Base-by-base conservation (phyloP, 2,888 invertebrate species). In the Dromius quadrimaculatus region DNA sequence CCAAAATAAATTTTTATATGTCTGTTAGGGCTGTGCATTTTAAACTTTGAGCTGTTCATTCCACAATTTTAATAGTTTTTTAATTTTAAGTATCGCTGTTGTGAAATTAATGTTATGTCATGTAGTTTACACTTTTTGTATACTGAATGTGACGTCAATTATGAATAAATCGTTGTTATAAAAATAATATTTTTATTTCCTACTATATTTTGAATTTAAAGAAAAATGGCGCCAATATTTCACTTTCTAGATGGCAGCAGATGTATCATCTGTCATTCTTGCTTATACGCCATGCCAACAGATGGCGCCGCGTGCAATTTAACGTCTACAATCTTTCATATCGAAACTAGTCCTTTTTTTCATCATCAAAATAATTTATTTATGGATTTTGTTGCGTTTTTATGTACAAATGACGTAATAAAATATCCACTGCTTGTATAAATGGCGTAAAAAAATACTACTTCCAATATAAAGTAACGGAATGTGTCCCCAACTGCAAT, bases 101-200 rank as follows among this genome's bases (percentile, higher is more conserved):
- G 38, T 11, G 38, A 38, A n/a, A 38, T 28, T 5, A 28, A 28
- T 28, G 28, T 28, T 28, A 28, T 5, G 28, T 28, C 28, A 28
- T 59, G 20, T 36, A 59, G 19, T 19, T 20, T 59, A 36, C 59
- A 59, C 59, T 17, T 59, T 59, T 41, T 63, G 17, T 63, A 66
- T 66, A 54, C 23, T 66, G 41, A 54, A 66, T 63, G 28, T 17
- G 34, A 23, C 9, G 22, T 28, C 43, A 62, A 34, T 43, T 41
- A 66, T n/a, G n/a, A n/a, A 66, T 66, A 66, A 65, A 66, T 66
- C 15, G 28, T 66, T 66, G 66, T 66, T 66, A 54, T 54, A 54
- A 9, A 61, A 66, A 34, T 19, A 59, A 59, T 36, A 15, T 50
- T 11, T 20, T n/a, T 32, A n/a, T n/a, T n/a, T n/a, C n/a, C n/a